A percentile compares a stretch with the other conserved stretches of the same genome.
Conservation (phyloP, 2,797 vertebrate genomes). For the Ctenopoma kingsleyae region DNA sequence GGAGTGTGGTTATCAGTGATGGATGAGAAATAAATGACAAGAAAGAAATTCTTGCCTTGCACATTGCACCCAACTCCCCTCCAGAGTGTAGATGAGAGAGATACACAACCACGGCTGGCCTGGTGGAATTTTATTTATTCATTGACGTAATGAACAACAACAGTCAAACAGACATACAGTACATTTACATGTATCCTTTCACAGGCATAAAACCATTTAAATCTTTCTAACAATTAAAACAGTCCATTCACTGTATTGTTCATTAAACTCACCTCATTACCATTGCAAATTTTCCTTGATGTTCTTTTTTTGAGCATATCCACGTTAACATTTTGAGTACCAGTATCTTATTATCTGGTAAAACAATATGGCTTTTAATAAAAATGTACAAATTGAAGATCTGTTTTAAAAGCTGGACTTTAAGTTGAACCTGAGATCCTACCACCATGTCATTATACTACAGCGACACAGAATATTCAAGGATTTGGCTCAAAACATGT, state of each 20-base stretch:
- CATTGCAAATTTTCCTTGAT: conserved; percentile 21
- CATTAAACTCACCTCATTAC: conserved; percentile 35
- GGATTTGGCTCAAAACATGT: conserved; percentile 26
- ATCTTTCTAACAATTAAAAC: conserved; percentile 72
- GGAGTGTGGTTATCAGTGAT: conserved; percentile 39
- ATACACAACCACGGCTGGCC: conserved; percentile 44
- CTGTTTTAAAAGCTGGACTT: conserved; percentile 30
- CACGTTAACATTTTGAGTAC: conserved; percentile 52
- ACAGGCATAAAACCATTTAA: conserved; percentile 51
- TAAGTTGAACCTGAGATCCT: conserved; percentile 71
- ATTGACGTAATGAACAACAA: conserved; percentile 64
- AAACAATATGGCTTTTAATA: conserved; percentile 63
- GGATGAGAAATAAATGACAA: conserved; percentile 25
- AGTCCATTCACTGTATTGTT: conserved; percentile 65
- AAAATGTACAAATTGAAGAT: conserved; percentile 44
- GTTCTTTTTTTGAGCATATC: conserved; percentile 18
- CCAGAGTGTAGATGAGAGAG: conserved; percentile 29
- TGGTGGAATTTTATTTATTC: conserved; percentile 80
- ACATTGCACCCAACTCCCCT: conserved; percentile 28
- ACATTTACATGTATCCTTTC: conserved; percentile 50
- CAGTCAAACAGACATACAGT: conserved; percentile 56
- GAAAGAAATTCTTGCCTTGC: conserved; percentile 11
- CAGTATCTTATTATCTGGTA: conserved; percentile 45
- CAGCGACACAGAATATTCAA: conserved; percentile 20
- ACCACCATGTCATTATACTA: conserved; percentile 11